A percentile compares a stretch with the other conserved stretches of the same genome.
Evolutionary conservation across 37 sponge, comb jelly and placozoan species (phyloP).

Genomic region (Theonella swinhoei): DNA sequence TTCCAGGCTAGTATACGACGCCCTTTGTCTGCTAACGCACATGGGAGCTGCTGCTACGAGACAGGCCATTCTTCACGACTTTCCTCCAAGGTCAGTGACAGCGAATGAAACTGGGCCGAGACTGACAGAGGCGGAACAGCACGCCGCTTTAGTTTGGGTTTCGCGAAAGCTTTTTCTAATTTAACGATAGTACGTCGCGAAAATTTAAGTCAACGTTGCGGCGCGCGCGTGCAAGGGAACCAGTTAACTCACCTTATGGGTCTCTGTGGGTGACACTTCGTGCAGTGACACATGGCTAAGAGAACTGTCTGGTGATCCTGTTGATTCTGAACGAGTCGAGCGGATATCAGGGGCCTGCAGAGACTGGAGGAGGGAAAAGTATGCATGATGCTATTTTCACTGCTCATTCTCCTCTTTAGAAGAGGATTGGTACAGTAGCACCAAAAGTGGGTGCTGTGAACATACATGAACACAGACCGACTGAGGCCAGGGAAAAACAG

Average conservation of each 20-base stretch:
- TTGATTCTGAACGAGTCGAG: not conserved
- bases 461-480: too few species aligned
- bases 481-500: too few species aligned
- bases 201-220: not conserved
- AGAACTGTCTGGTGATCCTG: slow-evolving; percentile 21
- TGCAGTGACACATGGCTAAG: not conserved
- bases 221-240: not conserved
- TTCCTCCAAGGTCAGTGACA: not conserved
- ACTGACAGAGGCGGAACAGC: not conserved
- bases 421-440: not conserved
- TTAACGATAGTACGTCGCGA: not conserved
- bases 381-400: not conserved
- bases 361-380: not conserved
- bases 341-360: slow-evolving; percentile 7
- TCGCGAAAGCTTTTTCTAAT: not conserved
- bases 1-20: not conserved
- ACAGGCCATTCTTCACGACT: not conserved
- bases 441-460: too few species aligned
- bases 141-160: not conserved
- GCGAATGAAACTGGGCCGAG: not conserved
- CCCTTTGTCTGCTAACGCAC: not conserved
- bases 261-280: not conserved
- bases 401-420: not conserved
- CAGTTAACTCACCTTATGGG: not conserved
- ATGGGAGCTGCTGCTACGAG: not conserved